These are phyloP conservation scores for Echeneis naucrates DNA, from an alignment of 2,797 vertebrate species.

Conservation along the genomic window DNA sequence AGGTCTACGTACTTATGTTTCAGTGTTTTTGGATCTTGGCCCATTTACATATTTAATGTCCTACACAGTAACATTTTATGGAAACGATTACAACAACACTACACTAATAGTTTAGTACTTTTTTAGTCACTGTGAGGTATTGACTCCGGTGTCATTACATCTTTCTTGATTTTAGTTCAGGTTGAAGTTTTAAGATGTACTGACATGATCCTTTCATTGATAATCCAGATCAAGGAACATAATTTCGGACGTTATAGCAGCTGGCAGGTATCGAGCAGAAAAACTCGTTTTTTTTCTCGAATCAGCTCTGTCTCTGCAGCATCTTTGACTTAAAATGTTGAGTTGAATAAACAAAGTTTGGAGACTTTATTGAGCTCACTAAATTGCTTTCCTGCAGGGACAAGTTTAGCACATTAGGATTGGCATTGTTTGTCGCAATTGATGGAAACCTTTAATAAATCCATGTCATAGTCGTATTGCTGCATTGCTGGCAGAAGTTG, in stretches of 20 bases:
- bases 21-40: slow-evolving; percentile 37
- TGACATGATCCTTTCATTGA: not conserved
- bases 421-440: not conserved
- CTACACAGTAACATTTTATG: slow-evolving; percentile 22
- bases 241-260: not conserved
- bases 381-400: not conserved
- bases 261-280: not conserved
- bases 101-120: not conserved
- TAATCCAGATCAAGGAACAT: not conserved
- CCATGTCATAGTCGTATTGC: not conserved
- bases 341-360: not conserved
- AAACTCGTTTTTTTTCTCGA: not conserved
- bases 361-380: not conserved
- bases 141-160: not conserved
- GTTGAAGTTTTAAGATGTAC: not conserved
- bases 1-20: slow-evolving; percentile 63
- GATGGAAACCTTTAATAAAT: not conserved
- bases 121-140: slow-evolving; percentile 2
- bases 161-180: not conserved
- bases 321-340: not conserved
- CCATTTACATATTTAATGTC: slow-evolving; percentile 64
- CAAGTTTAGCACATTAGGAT: not conserved
- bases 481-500: too few relatives aligned
- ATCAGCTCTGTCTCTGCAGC: not conserved
- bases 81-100: not conserved